phyloP scores from a whole-genome alignment of 2,888 invertebrate genomes.

The Mesorhabditis belari region DNA sequence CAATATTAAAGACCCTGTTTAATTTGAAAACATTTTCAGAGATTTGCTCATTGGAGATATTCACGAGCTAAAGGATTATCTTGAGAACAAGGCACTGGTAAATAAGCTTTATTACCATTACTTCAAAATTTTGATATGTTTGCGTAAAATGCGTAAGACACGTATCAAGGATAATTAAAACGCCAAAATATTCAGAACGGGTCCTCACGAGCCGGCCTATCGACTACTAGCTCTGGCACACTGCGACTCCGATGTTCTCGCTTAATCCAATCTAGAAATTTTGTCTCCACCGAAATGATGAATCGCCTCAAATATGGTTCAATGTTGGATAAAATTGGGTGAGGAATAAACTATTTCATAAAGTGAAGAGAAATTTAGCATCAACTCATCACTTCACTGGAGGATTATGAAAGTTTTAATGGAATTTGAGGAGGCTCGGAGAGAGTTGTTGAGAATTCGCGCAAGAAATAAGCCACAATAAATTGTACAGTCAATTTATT shows the following conservation, averaged over 20 bases:
- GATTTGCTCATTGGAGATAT: not conserved
- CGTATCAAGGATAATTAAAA: not conserved
- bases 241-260: conserved; percentile 10
- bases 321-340: conserved; percentile 32
- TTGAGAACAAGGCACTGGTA: not conserved
- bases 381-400: conserved; percentile 34
- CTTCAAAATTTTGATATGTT: no score
- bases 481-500: not conserved
- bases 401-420: conserved; percentile 39
- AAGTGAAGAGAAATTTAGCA: no score
- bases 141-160: not conserved
- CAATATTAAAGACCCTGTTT: not conserved
- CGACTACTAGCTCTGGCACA: conserved; percentile 19
- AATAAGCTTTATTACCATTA: no score
- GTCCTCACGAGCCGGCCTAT: conserved; percentile 15
- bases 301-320: conserved; percentile 28
- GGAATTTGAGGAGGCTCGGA: conserved; percentile 39
- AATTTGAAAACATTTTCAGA: not conserved
- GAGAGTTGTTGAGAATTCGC: conserved; percentile 28
- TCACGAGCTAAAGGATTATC: not conserved
- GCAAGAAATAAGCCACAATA: conserved; percentile 9
- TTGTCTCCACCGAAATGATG: conserved; percentile 23
- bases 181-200: conserved; percentile 8
- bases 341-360: no score
- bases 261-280: conserved; percentile 24